These are phyloP conservation scores for Polymixis lichenea DNA, from an alignment of 2,888 invertebrate genomes.

Conservation along the genomic window DNA sequence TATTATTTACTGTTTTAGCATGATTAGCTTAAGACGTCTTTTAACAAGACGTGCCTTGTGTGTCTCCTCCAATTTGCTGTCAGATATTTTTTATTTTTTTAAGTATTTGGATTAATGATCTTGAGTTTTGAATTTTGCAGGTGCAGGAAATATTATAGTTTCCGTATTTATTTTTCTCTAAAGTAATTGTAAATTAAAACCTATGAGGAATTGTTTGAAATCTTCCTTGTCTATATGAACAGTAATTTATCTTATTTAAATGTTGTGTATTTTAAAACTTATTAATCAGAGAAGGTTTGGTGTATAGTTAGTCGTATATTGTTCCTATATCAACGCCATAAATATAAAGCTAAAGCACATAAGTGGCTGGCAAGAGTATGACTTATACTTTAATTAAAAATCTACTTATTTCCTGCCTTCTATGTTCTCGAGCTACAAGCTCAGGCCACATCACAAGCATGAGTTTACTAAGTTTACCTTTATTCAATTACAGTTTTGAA, in stretches of 20 bases:
- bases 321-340: background rate
- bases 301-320: conserved; percentile 32
- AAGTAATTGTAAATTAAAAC: conserved; percentile 10
- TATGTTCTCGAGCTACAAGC: conserved; percentile 26
- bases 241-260: conserved; percentile 7
- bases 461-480: background rate
- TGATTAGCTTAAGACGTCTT: conserved; percentile 75
- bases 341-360: conserved; percentile 14
- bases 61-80: conserved; percentile 53
- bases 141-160: conserved; percentile 51
- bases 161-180: conserved; percentile 38
- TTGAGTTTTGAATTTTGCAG: conserved; percentile 61
- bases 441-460: background rate
- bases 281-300: conserved; percentile 22
- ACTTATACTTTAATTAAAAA: background rate
- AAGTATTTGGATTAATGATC: conserved; percentile 32
- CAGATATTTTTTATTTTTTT: conserved; percentile 25
- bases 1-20: conserved; percentile 75
- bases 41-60: conserved; percentile 57
- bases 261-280: conserved; percentile 13
- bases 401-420: background rate
- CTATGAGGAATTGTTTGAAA: background rate
- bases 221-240: conserved; percentile 3
- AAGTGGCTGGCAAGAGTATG: background rate
- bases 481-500: conserved; percentile 5